phyloP scores from a whole-genome alignment of 2,113 vertebrate species.

The Cardinalis cardinalis region DNA sequence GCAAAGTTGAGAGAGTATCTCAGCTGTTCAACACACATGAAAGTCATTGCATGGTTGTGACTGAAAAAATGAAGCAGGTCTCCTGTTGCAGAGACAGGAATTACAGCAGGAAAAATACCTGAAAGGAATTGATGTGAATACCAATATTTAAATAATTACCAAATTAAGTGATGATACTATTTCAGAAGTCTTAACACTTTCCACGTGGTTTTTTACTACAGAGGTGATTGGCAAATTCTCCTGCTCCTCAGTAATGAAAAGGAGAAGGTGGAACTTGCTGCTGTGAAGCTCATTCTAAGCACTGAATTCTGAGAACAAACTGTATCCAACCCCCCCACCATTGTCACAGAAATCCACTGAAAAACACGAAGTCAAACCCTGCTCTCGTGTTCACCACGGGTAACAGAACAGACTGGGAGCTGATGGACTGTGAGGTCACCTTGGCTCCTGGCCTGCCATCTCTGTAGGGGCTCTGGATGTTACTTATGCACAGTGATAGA shows the following conservation, averaged over 20 bases:
- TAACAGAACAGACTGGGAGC: background rate
- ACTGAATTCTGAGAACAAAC: background rate
- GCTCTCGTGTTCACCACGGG: background rate
- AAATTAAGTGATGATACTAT: background rate
- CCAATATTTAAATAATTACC: background rate
- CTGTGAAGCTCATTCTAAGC: background rate
- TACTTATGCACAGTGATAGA: background rate
- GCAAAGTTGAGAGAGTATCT: background rate
- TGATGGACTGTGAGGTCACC: background rate
- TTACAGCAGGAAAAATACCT: background rate
- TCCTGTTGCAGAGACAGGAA: background rate
- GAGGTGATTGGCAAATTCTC: background rate
- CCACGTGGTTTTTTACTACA: background rate
- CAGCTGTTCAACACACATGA: background rate
- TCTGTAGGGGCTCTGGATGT: background rate
- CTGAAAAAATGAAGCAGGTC: background rate
- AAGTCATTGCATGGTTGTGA: background rate
- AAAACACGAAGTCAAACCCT: background rate
- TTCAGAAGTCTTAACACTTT: background rate
- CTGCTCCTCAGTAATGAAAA: background rate
- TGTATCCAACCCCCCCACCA: rapidly evolving
- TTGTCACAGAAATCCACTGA: background rate
- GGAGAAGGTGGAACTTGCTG: background rate
- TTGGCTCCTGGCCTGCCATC: background rate
- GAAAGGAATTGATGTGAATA: background rate